Evolutionary conservation across 2,797 vertebrate genomes (phyloP).

Genomic region (Scomberomorus guttatus): DNA sequence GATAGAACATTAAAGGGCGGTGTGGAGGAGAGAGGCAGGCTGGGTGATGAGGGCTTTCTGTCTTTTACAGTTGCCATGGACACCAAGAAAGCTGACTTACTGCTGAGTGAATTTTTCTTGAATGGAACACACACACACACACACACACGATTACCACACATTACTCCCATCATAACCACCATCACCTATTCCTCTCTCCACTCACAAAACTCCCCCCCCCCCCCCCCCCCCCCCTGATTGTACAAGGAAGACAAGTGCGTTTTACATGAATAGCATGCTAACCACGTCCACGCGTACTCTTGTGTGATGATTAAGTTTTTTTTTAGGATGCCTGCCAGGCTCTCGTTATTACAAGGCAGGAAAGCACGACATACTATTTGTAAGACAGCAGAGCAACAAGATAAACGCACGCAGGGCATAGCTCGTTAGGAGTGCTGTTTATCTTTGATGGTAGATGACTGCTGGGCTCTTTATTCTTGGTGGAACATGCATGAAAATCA

Average conservation of each 20-base stretch:
- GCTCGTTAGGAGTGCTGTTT: slow-evolving; percentile 61
- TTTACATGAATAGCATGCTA: slow-evolving; percentile 5
- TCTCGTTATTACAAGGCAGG: slow-evolving; percentile 37
- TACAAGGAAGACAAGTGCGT: slow-evolving; percentile 15
- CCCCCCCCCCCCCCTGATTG: slow-evolving; percentile 25
- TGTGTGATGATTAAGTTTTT: not conserved
- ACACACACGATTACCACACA: slow-evolving; percentile 24
- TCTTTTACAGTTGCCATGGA: slow-evolving; percentile 89
- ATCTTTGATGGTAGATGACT: slow-evolving; percentile 57
- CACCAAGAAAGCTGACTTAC: slow-evolving; percentile 82
- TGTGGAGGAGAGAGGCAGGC: slow-evolving; percentile 55
- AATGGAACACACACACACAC: slow-evolving; percentile 41
- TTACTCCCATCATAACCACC: slow-evolving; percentile 24
- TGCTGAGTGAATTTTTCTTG: slow-evolving; percentile 62
- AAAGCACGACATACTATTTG: slow-evolving; percentile 33
- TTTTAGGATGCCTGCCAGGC: not conserved
- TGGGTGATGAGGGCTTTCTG: slow-evolving; percentile 80
- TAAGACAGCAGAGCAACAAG: slow-evolving; percentile 35
- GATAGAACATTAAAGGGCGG: slow-evolving; percentile 16
- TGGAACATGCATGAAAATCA: slow-evolving; percentile 41
- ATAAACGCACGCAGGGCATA: slow-evolving; percentile 42
- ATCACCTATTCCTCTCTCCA: slow-evolving; percentile 39
- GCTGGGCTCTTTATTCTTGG: slow-evolving; percentile 49
- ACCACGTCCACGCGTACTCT: not conserved
- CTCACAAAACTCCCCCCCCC: slow-evolving; percentile 34